Conservation (phyloP, 1,140 invertebrate genomes). For the Sarcophaga bullata region DNA sequence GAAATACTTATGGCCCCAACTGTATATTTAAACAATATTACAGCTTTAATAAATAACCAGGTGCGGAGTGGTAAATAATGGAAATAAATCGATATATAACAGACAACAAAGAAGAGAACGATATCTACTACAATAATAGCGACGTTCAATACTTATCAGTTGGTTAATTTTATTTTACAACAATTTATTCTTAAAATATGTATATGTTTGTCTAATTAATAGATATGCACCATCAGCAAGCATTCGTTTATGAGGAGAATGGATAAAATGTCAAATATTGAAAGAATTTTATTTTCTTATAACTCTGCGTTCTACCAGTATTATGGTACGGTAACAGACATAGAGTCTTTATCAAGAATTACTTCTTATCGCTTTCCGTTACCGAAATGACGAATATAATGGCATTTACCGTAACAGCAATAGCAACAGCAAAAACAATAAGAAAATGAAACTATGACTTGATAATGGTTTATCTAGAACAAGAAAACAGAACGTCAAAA, state of each 20-base stretch:
- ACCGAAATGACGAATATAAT: conserved; percentile 28
- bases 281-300: background rate
- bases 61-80: background rate
- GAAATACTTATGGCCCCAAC: too few species aligned
- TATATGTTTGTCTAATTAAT: background rate
- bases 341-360: conserved; percentile 9
- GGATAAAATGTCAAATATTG: conserved; percentile 27
- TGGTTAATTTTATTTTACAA: background rate
- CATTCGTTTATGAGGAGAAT: conserved; percentile 16
- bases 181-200: background rate
- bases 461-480: background rate
- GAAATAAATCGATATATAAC: too few species aligned
- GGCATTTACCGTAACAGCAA: background rate
- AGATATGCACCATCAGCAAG: background rate
- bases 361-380: conserved; percentile 34
- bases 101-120: too few species aligned
- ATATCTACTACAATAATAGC: background rate
- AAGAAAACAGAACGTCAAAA: background rate
- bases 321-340: background rate
- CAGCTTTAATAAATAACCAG: background rate
- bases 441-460: conserved; percentile 11
- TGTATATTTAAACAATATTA: too few species aligned
- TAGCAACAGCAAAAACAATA: too few species aligned
- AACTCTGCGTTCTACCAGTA: background rate
- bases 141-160: conserved; percentile 6